These are phyloP conservation scores for Endotricha flammealis DNA, from an alignment of 2,888 invertebrate genomes.

Conservation along the genomic window DNA sequence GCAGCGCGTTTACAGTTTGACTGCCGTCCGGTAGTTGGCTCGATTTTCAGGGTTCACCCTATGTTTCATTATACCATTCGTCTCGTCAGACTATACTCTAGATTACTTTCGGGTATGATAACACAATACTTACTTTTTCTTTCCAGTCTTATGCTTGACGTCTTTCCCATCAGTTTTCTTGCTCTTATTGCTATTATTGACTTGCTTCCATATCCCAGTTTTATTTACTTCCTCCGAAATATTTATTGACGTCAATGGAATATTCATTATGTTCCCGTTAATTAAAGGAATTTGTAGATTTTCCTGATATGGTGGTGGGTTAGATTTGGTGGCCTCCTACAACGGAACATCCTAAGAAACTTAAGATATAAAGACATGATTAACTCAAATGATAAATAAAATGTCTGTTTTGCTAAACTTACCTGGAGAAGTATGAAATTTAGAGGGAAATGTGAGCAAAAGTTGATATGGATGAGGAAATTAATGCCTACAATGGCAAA, in stretches of 20 bases:
- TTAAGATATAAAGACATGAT: slow-evolving; percentile 9
- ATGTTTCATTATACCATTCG: too few species aligned
- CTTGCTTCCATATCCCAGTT: slow-evolving; percentile 95
- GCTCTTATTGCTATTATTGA: slow-evolving; percentile 83
- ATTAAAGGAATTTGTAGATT: slow-evolving; percentile 92
- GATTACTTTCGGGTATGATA: too few species aligned
- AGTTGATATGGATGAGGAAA: slow-evolving; percentile 30
- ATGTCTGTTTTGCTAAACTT: slow-evolving; percentile 14
- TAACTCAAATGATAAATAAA: slow-evolving; percentile 12
- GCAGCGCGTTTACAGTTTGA: too few species aligned
- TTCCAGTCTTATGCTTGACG: slow-evolving; percentile 54
- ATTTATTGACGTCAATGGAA: slow-evolving; percentile 90
- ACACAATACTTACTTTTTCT: slow-evolving; percentile 73
- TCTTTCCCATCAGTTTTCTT: slow-evolving; percentile 53
- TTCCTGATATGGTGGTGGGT: slow-evolving; percentile 73
- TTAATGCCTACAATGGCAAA: slow-evolving; percentile 34
- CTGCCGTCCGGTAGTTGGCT: too few species aligned
- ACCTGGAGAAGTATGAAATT: slow-evolving; percentile 32
- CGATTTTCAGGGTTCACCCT: too few species aligned
- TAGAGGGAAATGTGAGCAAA: slow-evolving; percentile 22
- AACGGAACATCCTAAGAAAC: slow-evolving; percentile 47
- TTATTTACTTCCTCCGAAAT: slow-evolving; percentile 96
- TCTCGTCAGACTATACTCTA: too few species aligned
- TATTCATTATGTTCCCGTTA: slow-evolving; percentile 94
- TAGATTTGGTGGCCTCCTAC: slow-evolving; percentile 68